Base-by-base conservation (phyloP, 2,888 invertebrate species). In the Tachina lurida region DNA sequence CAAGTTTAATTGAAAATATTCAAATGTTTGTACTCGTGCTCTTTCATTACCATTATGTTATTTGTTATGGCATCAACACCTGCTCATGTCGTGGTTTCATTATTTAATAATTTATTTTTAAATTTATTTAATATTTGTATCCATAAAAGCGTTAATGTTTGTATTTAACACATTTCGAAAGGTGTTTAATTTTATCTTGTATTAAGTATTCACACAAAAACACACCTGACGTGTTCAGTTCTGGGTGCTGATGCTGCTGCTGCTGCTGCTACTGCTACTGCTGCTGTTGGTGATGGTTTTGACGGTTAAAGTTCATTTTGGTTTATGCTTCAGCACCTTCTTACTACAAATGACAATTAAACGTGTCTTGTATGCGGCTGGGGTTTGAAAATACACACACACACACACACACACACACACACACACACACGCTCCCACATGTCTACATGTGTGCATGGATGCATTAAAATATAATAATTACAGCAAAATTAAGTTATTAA, bases 271-370 rank as follows among this genome's bases (percentile, higher is more conserved):
- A n/a, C n/a, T n/a, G 19, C 43, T 56, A 4, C 15, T 39, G 22
- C 22, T 67, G 22, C 2, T 54, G 75, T 19, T 43, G 58, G 13
- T 68, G 74, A 75, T 68, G 81, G 60, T 68, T 81, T 78, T 84
- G 77, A 78, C 67, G 82, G 82, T 82, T 75, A 76, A 82, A 86
- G 85, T 86, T 86, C 82, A 78, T 78, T 82, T 85, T 63, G 82
- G 74, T 82, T 85, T 86, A 78, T 63, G 82, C 78, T 75, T 82
- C 79, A 78, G 75, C 85, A 79, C 85, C 85, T 86, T 65, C 65
- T 54, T 71, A 15, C 73, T 73, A 70, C 60, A 65, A 65, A 78
- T 71, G 70, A 79, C 78, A 86, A 82, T 79, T 75, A 82, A 82
- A 86, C 54, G 78, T 82, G 62, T 78, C 60, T 62, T 70, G 49